Evolutionary conservation across 1,140 invertebrate genomes (phyloP).

Genomic region (Forficula auricularia): DNA sequence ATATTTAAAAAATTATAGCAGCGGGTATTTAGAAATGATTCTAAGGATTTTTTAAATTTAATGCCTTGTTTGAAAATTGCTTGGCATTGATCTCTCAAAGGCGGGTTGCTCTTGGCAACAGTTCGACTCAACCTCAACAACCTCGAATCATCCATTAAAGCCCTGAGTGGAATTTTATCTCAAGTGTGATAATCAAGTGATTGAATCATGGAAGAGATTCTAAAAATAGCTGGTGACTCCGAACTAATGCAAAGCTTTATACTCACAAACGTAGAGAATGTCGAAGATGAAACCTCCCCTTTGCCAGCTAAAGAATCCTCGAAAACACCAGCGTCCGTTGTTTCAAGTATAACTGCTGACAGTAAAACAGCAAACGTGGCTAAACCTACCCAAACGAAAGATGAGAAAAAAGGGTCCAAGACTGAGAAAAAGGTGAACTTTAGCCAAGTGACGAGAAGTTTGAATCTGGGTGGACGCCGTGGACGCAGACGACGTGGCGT

Average conservation of each 20-base stretch:
- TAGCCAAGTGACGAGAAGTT: conserved; percentile 25
- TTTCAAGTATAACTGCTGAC: too few relatives aligned
- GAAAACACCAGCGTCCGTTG: too few relatives aligned
- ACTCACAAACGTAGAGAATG: conserved; percentile 26
- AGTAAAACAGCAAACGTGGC: conserved; percentile 12
- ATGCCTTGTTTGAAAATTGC: too few relatives aligned
- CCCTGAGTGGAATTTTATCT: too few relatives aligned
- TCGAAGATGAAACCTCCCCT: conserved; percentile 7
- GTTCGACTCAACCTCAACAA: neutral
- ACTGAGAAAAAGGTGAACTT: neutral
- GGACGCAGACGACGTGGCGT: conserved; percentile 20
- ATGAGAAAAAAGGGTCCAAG: conserved; percentile 7
- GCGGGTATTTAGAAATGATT: too few relatives aligned
- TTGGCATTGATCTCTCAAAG: conserved; percentile 18
- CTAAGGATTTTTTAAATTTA: too few relatives aligned
- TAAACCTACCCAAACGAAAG: neutral
- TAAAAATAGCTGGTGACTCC: conserved; percentile 28
- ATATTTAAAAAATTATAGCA: too few relatives aligned
- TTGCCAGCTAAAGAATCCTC: too few relatives aligned
- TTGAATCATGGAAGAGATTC: conserved; percentile 27
- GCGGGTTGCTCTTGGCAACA: conserved; percentile 22
- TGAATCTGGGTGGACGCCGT: conserved; percentile 25
- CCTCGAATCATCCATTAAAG: neutral
- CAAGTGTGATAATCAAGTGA: too few relatives aligned
- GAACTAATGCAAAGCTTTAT: conserved; percentile 59